Evolutionary conservation across 2,888 invertebrate species (phyloP).

Genomic region (Trachelus tabidus): DNA sequence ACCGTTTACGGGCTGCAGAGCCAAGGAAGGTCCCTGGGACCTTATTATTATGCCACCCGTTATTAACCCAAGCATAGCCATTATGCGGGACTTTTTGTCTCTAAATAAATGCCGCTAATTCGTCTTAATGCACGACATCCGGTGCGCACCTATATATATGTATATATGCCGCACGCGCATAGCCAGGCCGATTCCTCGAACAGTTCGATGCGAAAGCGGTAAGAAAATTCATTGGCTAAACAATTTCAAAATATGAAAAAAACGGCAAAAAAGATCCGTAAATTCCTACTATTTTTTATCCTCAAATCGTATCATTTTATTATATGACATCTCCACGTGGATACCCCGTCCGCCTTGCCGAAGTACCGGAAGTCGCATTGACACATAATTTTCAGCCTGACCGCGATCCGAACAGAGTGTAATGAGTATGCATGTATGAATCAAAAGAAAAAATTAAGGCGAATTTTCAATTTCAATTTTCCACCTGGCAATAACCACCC

Average conservation of each 20-base stretch:
- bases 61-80: slow-evolving; percentile 35
- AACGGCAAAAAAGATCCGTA: no score
- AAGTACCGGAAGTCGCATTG: no score
- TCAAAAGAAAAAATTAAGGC: no score
- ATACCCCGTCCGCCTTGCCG: no score
- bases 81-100: slow-evolving; percentile 51
- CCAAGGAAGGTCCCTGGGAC: slow-evolving; percentile 1
- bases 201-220: background rate
- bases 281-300: background rate
- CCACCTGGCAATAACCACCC: no score
- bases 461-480: no score
- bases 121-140: slow-evolving; percentile 54
- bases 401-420: no score
- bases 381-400: no score
- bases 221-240: no score
- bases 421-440: no score
- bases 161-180: slow-evolving; percentile 17
- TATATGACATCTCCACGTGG: slow-evolving; percentile 11
- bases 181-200: slow-evolving; percentile 28
- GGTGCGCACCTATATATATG: slow-evolving; percentile 27
- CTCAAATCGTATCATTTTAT: background rate
- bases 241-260: no score
- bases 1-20: background rate
- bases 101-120: slow-evolving; percentile 58
- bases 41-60: slow-evolving; percentile 43